Evolutionary conservation across 1,140 invertebrate species (phyloP).

Genomic region (Cotesia typhae): DNA sequence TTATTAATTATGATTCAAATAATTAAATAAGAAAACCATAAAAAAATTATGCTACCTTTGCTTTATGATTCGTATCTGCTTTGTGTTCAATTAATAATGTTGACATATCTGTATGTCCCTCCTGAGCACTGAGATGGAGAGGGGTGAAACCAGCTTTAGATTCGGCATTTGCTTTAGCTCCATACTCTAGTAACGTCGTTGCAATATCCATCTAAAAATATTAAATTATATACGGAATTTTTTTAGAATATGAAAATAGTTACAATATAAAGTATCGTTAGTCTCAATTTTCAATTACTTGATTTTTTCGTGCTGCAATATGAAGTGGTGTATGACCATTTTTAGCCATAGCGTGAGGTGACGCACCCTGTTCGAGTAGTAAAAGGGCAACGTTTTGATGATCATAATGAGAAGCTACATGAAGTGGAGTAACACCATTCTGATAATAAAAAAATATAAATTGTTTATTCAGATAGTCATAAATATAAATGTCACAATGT

Average conservation of each 20-base stretch:
- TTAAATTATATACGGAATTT: constrained; percentile 9
- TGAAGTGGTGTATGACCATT: constrained; percentile 98
- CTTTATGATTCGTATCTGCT: constrained; percentile 85
- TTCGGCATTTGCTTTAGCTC: constrained; percentile 85
- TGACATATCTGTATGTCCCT: constrained; percentile 93
- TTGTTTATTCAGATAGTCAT: not conserved
- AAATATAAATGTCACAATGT: not conserved
- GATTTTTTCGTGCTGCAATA: constrained; percentile 98
- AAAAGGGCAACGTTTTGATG: constrained; percentile 92
- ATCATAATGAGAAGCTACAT: constrained; percentile 98
- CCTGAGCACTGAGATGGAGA: constrained; percentile 92
- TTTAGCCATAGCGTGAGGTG: constrained; percentile 94
- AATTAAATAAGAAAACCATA: constrained; percentile 20
- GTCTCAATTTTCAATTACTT: constrained; percentile 66
- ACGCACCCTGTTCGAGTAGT: constrained; percentile 92
- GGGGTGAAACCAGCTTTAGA: constrained; percentile 92
- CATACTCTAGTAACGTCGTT: constrained; percentile 92
- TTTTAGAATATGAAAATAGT: constrained; percentile 10
- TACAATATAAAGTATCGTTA: not conserved
- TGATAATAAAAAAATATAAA: constrained; percentile 48
- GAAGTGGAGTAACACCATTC: constrained; percentile 96
- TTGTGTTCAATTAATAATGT: constrained; percentile 88
- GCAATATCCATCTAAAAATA: constrained; percentile 82
- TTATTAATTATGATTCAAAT: constrained; percentile 19
- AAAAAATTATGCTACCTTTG: constrained; percentile 70